Conservation (phyloP, 2,888 invertebrate species). For the Boloria selene region DNA sequence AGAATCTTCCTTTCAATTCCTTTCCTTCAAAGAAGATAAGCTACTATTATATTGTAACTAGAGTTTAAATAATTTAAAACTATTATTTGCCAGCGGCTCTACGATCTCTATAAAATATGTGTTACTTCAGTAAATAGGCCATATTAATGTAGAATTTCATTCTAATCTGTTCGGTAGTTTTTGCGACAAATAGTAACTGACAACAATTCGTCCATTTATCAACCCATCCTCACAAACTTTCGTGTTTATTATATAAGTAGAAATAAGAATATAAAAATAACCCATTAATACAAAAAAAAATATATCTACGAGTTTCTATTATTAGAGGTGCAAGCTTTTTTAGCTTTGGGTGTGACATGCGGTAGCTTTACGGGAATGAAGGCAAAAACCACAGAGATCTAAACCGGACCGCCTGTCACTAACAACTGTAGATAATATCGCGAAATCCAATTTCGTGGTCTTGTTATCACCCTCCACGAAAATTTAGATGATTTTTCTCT, state of each 20-base stretch:
- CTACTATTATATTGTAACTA: too few species aligned
- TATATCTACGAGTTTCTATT: conserved; percentile 14
- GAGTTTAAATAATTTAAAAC: too few species aligned
- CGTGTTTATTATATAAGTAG: neutral
- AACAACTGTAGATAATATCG: conserved; percentile 74
- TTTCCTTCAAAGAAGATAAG: too few species aligned
- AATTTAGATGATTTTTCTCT: conserved; percentile 64
- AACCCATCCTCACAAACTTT: too few species aligned
- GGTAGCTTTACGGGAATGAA: conserved; percentile 28
- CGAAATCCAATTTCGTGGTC: conserved; percentile 81
- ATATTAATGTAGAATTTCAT: too few species aligned
- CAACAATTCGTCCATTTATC: too few species aligned
- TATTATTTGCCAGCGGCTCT: too few species aligned
- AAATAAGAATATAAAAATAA: neutral
- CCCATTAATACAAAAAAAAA: neutral
- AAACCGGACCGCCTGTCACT: conserved; percentile 50
- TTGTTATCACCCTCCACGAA: conserved; percentile 72
- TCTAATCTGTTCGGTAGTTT: too few species aligned
- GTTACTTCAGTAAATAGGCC: too few species aligned
- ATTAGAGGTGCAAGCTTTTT: conserved; percentile 19
- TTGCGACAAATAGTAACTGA: too few species aligned
- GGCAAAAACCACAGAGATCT: conserved; percentile 51
- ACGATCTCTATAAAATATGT: too few species aligned
- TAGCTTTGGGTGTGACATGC: conserved; percentile 23
- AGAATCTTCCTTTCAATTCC: too few species aligned